phyloP scores from a whole-genome alignment of 2,113 vertebrate species.

The Sylvietta virens region DNA sequence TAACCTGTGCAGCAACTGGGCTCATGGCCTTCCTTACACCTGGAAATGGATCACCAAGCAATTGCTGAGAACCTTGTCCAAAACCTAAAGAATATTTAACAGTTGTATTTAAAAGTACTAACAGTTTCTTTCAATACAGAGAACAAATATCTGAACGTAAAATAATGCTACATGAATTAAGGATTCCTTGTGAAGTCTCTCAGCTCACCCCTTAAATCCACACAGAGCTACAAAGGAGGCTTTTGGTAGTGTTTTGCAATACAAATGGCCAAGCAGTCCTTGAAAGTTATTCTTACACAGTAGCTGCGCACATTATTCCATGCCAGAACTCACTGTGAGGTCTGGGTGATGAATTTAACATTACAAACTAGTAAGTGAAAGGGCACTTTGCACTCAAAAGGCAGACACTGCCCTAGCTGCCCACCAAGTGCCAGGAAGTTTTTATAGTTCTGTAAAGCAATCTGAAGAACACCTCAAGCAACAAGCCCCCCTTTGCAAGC shows the following conservation, averaged over 20 bases:
- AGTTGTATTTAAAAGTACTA: background rate
- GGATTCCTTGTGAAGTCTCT: background rate
- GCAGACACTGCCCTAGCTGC: background rate
- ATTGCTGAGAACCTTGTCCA: conserved; percentile 77
- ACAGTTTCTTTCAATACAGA: background rate
- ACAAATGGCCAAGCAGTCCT: background rate
- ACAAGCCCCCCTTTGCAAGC: rapidly evolving
- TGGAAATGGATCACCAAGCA: conserved; percentile 85
- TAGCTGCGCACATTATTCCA: background rate
- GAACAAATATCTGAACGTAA: background rate
- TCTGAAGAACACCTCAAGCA: background rate
- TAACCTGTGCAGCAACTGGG: conserved; percentile 79
- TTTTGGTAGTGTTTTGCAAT: background rate
- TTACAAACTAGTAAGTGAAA: background rate
- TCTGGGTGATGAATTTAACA: background rate
- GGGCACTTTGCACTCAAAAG: background rate
- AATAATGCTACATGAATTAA: background rate
- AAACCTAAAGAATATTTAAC: conserved; percentile 73
- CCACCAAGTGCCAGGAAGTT: background rate
- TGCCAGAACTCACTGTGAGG: background rate
- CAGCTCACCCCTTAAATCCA: background rate
- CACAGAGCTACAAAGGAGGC: background rate
- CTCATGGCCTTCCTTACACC: conserved; percentile 85
- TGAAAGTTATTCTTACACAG: background rate
- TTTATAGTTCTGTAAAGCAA: background rate